Evolutionary conservation across 2,888 invertebrate genomes (phyloP).

Genomic region (Resseliella maxima): DNA sequence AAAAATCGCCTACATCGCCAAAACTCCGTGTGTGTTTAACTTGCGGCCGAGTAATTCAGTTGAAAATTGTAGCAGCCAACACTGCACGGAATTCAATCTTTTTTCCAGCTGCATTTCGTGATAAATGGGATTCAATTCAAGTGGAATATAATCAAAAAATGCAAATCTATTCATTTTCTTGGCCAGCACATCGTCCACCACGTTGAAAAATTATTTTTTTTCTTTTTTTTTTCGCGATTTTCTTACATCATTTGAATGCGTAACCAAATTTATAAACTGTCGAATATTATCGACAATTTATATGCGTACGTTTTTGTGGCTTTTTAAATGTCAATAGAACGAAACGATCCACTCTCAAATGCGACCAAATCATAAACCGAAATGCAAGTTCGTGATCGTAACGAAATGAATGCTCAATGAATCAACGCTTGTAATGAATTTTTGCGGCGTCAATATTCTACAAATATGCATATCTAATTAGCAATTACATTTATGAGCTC

Average conservation of each 20-base stretch:
- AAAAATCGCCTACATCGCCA: slow-evolving; percentile 24
- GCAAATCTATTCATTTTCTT: background rate
- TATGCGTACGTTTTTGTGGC: background rate
- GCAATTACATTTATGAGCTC: background rate
- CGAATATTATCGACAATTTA: background rate
- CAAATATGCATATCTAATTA: background rate
- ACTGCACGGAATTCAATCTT: background rate
- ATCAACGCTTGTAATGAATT: too few relatives aligned
- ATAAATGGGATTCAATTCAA: background rate
- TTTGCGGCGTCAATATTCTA: background rate
- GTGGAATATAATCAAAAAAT: background rate
- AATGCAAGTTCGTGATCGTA: background rate
- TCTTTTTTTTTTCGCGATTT: too few relatives aligned
- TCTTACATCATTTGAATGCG: background rate
- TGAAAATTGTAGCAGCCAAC: slow-evolving; percentile 6
- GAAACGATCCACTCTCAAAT: background rate
- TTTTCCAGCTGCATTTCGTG: slow-evolving; percentile 16
- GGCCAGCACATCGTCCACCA: background rate
- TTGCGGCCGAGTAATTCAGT: slow-evolving; percentile 22
- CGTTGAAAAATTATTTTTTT: too few relatives aligned
- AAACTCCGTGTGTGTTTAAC: background rate
- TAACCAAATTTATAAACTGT: background rate
- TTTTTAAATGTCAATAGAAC: background rate
- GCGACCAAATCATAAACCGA: too few relatives aligned
- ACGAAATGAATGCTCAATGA: too few relatives aligned